Evolutionary conservation across 1,140 invertebrate genomes (phyloP).

Genomic region (Leptinotarsa lineolata): DNA sequence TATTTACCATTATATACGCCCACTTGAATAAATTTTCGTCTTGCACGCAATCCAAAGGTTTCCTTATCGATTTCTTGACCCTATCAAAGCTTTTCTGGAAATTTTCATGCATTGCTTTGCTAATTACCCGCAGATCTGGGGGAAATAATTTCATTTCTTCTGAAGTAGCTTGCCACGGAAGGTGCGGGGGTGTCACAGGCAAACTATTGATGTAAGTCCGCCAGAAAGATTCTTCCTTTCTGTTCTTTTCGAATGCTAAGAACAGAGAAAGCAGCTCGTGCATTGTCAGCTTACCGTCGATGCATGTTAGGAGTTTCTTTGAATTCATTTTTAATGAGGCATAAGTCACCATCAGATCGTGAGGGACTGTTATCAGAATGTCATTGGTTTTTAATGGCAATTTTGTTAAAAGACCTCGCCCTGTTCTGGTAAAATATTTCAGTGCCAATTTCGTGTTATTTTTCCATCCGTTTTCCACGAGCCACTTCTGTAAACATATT

Average conservation of each 20-base stretch:
- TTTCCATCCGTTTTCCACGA: slow-evolving; percentile 44
- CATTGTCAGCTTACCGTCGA: slow-evolving; percentile 53
- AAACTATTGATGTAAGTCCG: slow-evolving; percentile 64
- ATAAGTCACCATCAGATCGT: slow-evolving; percentile 61
- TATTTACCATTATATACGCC: slow-evolving; percentile 77
- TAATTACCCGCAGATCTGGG: slow-evolving; percentile 50
- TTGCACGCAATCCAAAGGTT: slow-evolving; percentile 53
- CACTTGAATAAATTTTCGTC: slow-evolving; percentile 57
- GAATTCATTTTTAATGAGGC: slow-evolving; percentile 25
- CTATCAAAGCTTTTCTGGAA: slow-evolving; percentile 48
- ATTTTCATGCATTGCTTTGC: slow-evolving; percentile 50
- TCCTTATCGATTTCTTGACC: slow-evolving; percentile 44
- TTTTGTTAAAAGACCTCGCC: slow-evolving; percentile 62
- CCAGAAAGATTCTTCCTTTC: slow-evolving; percentile 55
- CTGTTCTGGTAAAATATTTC: slow-evolving; percentile 58
- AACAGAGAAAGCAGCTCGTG: slow-evolving; percentile 67
- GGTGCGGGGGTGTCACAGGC: slow-evolving; percentile 60
- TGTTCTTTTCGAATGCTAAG: slow-evolving; percentile 61
- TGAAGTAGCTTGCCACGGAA: slow-evolving; percentile 58
- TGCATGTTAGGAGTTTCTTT: not conserved
- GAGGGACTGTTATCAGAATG: slow-evolving; percentile 61
- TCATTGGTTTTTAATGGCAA: slow-evolving; percentile 55
- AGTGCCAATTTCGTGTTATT: slow-evolving; percentile 46
- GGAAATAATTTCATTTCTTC: slow-evolving; percentile 56
- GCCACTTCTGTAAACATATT: slow-evolving; percentile 46